These are phyloP conservation scores for Galerucella nymphaeae DNA, from an alignment of 2,888 invertebrate genomes.

Conservation along the genomic window DNA sequence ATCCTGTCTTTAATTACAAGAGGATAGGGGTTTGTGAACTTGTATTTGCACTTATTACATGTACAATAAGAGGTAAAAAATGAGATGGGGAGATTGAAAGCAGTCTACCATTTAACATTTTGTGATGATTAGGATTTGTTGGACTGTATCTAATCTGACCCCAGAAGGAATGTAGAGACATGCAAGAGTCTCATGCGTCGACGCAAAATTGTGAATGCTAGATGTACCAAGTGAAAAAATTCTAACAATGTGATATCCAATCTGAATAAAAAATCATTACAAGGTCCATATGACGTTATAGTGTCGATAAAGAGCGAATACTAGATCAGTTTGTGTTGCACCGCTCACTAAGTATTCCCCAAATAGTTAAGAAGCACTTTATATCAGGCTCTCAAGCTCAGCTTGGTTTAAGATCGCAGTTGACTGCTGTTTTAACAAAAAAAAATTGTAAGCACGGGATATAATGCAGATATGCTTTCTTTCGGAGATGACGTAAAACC, in stretches of 20 bases:
- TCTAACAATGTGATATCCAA: neutral
- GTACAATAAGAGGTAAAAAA: slow-evolving; percentile 56
- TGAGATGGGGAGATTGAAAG: slow-evolving; percentile 57
- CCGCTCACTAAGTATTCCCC: no score
- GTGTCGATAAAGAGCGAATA: neutral
- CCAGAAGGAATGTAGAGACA: slow-evolving; percentile 61
- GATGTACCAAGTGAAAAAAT: slow-evolving; percentile 2
- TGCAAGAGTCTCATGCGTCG: slow-evolving; percentile 52
- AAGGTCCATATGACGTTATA: neutral
- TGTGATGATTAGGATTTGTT: slow-evolving; percentile 37
- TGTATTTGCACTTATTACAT: slow-evolving; percentile 55
- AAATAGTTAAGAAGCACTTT: no score
- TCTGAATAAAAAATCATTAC: neutral
- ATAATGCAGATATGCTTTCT: no score
- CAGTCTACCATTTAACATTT: slow-evolving; percentile 53
- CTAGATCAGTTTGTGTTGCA: no score
- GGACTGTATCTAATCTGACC: slow-evolving; percentile 55
- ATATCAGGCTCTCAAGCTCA: no score
- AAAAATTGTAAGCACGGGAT: no score
- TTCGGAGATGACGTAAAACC: no score
- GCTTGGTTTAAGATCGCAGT: no score
- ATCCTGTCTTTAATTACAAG: slow-evolving; percentile 39
- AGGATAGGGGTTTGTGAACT: slow-evolving; percentile 43
- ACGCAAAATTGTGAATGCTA: slow-evolving; percentile 24
- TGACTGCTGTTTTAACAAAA: no score